phyloP scores from a whole-genome alignment of 1,140 invertebrate genomes.

The Cydia strobilella region DNA sequence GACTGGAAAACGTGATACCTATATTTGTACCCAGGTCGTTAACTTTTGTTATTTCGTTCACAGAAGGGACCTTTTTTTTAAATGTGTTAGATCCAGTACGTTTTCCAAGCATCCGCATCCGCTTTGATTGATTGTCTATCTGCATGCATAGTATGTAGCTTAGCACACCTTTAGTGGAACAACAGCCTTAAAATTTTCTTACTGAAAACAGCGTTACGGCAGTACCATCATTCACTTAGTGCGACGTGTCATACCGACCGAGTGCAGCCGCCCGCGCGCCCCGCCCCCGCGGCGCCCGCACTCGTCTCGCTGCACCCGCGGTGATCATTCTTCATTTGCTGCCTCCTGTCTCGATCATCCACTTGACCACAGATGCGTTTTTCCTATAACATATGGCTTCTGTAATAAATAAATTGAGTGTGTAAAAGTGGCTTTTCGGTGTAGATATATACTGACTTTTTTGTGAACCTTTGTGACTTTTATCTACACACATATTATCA shows the following conservation, averaged over 20 bases:
- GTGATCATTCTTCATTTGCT: slow-evolving; percentile 78
- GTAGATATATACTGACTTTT: no score
- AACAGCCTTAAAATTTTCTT: background rate
- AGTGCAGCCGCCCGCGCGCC: slow-evolving; percentile 10
- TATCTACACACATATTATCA: no score
- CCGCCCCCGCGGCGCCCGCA: slow-evolving; percentile 12
- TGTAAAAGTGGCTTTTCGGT: background rate
- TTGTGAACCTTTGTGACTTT: no score
- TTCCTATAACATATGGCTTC: background rate
- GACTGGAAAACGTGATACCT: no score
- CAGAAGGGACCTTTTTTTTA: no score
- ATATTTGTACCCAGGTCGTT: no score
- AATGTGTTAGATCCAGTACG: no score
- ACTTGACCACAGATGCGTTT: slow-evolving; percentile 42
- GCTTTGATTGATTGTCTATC: no score
- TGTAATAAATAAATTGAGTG: background rate
- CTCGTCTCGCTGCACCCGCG: slow-evolving; percentile 39
- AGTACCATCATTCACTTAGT: slow-evolving; percentile 71
- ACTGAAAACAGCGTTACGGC: slow-evolving; percentile 17
- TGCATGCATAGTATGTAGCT: background rate
- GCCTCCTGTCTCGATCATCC: slow-evolving; percentile 43
- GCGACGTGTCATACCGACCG: slow-evolving; percentile 50
- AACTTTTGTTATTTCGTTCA: no score
- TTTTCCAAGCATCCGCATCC: no score
- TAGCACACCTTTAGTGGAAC: background rate